Evolutionary conservation across 1,140 invertebrate genomes (phyloP).

Genomic region (Drosophila ohnishii): DNA sequence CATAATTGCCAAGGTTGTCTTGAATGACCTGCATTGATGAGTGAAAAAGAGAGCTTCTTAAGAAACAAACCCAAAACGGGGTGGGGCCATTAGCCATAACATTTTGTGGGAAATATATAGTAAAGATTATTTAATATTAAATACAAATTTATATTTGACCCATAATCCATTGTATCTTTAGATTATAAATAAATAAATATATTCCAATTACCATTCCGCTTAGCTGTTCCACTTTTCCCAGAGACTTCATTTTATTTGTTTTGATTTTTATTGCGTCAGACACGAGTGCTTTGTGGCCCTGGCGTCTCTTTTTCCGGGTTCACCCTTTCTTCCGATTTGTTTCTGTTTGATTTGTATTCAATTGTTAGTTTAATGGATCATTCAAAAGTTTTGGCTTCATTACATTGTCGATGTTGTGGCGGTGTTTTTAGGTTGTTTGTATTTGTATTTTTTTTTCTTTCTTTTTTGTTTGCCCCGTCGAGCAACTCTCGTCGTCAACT

Average conservation of each 20-base stretch:
- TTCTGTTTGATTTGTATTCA: conserved; percentile 50
- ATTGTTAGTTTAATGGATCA: conserved; percentile 44
- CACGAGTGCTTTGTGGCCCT: conserved; percentile 17
- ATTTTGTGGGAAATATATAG: too few relatives aligned
- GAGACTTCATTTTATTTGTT: conserved; percentile 1
- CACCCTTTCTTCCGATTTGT: conserved; percentile 21
- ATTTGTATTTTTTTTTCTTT: not conserved
- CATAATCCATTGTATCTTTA: not conserved
- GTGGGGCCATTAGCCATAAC: too few relatives aligned
- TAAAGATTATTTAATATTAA: too few relatives aligned
- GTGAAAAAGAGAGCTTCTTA: not conserved
- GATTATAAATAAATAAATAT: not conserved
- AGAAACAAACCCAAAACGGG: not conserved
- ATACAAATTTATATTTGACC: not conserved
- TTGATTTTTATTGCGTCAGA: conserved; percentile 25
- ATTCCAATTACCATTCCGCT: not conserved
- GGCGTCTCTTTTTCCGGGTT: conserved; percentile 12
- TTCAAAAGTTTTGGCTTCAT: conserved; percentile 33
- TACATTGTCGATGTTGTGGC: conserved; percentile 10
- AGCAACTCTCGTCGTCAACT: conserved; percentile 26
- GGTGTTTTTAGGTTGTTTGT: not conserved
- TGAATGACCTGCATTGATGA: not conserved
- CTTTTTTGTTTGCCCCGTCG: not conserved
- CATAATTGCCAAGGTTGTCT: conserved; percentile 14
- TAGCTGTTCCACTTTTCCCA: conserved; percentile 6